Percentiles rank a stretch among this genome's conserved stretches.
Conservation (phyloP, 2,113 vertebrate species). For the Microtus richardsoni region DNA sequence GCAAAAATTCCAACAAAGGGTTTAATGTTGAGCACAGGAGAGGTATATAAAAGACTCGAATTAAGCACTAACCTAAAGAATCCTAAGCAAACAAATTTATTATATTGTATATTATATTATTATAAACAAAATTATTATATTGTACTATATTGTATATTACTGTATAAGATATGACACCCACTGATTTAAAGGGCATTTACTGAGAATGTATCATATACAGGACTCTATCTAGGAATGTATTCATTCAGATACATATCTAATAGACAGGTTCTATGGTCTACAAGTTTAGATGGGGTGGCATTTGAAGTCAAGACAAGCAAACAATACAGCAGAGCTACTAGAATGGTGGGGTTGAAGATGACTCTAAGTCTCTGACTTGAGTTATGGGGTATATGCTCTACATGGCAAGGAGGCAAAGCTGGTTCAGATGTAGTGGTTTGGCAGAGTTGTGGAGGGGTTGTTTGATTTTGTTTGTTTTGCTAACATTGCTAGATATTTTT, state of each 20-base stretch:
- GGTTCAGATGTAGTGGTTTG: not conserved
- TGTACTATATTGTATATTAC: not conserved
- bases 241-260: not conserved
- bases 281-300: not conserved
- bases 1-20: not conserved
- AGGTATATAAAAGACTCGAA: not conserved
- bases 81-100: not conserved
- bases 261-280: not conserved
- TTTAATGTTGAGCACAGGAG: not conserved
- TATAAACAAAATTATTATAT: not conserved
- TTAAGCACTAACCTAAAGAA: not conserved
- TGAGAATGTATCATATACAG: not conserved
- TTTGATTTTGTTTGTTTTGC: not conserved
- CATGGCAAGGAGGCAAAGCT: not conserved
- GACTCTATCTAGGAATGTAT: not conserved
- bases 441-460: not conserved
- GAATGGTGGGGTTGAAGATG: not conserved
- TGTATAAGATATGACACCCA: not conserved
- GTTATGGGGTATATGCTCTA: not conserved
- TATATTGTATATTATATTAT: not conserved
- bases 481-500: not conserved
- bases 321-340: not conserved
- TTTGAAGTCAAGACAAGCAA: not conserved
- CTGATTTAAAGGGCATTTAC: not conserved
- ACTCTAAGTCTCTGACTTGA: not conserved